A percentile compares a stretch with the other conserved stretches of the same genome.
Evolutionary conservation across 2,113 vertebrate species (phyloP).

Genomic region (Platichthys flesus): DNA sequence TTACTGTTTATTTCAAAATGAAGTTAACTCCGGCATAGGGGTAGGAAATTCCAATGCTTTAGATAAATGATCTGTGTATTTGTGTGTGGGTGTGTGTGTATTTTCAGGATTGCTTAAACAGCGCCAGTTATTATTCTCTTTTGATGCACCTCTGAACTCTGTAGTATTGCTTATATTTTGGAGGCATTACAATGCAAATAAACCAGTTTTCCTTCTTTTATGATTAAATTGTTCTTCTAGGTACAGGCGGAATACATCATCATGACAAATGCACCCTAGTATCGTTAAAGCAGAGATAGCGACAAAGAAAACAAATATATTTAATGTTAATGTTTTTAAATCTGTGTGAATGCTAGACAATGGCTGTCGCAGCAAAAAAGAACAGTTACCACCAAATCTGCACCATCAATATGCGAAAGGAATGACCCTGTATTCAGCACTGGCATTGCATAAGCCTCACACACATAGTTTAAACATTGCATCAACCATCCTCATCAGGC

Average conservation of each 20-base stretch:
- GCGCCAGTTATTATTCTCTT: neutral
- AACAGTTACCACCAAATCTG: neutral
- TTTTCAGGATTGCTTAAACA: slow-evolving; percentile 7
- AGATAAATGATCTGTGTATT: slow-evolving; percentile 19
- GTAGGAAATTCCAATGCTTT: slow-evolving; percentile 23
- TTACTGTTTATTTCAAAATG: slow-evolving; percentile 10
- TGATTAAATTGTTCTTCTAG: neutral
- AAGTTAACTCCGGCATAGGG: slow-evolving; percentile 28
- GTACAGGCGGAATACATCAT: slow-evolving; percentile 18
- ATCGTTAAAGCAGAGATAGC: neutral
- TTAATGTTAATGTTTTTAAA: neutral
- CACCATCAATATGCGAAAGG: neutral
- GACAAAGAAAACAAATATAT: slow-evolving; percentile 6
- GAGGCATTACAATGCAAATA: slow-evolving; percentile 28
- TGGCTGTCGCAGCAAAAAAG: neutral
- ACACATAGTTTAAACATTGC: neutral
- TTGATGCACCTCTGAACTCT: neutral
- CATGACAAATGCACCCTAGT: slow-evolving; percentile 8
- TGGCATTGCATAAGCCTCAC: neutral
- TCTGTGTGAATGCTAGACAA: too few species aligned
- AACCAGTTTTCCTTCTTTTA: slow-evolving; percentile 13
- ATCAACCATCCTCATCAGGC: neutral
- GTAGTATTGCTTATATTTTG: slow-evolving; percentile 6
- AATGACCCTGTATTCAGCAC: neutral
- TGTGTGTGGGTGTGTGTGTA: neutral